Base-by-base conservation (phyloP, 2,888 invertebrate genomes). In the Euplagia quadripunctaria region DNA sequence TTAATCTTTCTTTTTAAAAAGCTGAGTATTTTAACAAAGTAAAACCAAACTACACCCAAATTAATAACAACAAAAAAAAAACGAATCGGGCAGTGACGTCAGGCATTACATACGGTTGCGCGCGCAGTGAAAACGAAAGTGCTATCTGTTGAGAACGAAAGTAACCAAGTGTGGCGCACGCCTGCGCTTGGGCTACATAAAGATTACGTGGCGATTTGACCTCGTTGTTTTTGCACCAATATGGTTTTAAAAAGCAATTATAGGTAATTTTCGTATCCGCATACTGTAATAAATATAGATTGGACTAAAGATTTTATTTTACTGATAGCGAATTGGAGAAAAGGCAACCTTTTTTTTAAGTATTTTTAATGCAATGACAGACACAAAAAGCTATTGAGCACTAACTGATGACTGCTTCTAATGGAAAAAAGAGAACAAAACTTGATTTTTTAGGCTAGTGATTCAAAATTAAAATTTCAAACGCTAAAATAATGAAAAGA, bases 101-200 rank as follows among this genome's bases (percentile, higher is more conserved):
- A 85, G 70, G 6, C 58, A 74, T 73, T 77, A 78, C 80, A 82
- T 70, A 73, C 72, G 61, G 72, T 75, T 79, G 79, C 81, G 80
- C 79, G 71, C 79, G 74, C 82, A 81, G 82, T 78, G 89, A 90
- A 90, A 91, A 85, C 86, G 91, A 91, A 91, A 91, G 90, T 90
- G 81, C 81, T 68, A 74, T 79, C 76, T 68, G 79, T 73, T 70
- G 88, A 88, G 87, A 90, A 82, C 76, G 91, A 91, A 89, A 91
- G 91, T 89, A 81, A 77, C 65, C 79, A 85, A 85, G 86, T 85
- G 82, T 81, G 76, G 76, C 84, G 80, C 73, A 70, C 75, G 78
- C 72, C 74, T 70, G 80, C 74, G 80, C 82, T 68, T 79, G 84
- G 71, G 71, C 81, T 70, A 81, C 85, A 78, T 82, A 73, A 72